Conservation (phyloP, 2,113 vertebrate genomes). For the Erpornis zantholeuca region DNA sequence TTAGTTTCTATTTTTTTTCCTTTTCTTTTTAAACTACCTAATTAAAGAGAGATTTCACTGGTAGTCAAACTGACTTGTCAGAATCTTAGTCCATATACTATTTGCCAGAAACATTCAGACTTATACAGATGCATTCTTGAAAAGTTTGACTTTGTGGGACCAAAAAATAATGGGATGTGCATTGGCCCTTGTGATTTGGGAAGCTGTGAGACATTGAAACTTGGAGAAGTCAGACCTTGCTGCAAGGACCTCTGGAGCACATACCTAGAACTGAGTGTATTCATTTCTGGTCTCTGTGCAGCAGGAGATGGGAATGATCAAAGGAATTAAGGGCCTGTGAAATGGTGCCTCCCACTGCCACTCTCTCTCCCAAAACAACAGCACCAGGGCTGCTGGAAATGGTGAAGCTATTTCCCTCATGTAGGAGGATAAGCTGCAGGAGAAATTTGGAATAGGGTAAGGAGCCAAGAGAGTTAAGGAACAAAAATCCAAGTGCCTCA, state of each 20-base stretch:
- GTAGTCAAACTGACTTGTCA: not conserved
- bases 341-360: not conserved
- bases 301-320: not conserved
- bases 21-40: not conserved
- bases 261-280: not conserved
- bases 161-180: not conserved
- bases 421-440: not conserved
- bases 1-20: not conserved
- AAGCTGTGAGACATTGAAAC: not conserved
- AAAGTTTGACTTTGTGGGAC: not conserved
- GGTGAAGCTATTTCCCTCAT: not conserved
- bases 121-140: not conserved
- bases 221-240: not conserved
- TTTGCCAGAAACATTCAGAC: not conserved
- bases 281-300: not conserved
- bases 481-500: not conserved
- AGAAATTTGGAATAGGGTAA: not conserved
- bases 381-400: not conserved
- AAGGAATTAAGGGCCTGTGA: not conserved
- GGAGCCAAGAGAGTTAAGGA: not conserved
- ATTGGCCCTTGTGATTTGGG: not conserved
- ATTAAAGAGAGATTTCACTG: not conserved
- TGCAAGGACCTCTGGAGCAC: not conserved
- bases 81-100: not conserved
- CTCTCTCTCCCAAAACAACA: accelerated